Conservation (phyloP, 1,140 invertebrate species). For the Stegodyphus mimosarum region DNA sequence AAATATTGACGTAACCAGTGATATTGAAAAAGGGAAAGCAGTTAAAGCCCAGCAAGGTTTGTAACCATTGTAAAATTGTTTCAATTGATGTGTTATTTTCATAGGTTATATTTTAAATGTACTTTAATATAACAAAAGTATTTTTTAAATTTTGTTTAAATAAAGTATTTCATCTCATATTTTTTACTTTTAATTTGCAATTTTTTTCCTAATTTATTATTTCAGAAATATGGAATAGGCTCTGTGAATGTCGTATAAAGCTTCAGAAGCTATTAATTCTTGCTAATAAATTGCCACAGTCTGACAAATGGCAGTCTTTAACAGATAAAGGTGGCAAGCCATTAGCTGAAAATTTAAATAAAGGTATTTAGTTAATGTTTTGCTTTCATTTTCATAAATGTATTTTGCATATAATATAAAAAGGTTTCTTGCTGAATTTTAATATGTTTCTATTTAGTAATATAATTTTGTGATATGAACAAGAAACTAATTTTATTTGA, state of each 20-base stretch:
- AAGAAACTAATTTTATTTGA: too few relatives aligned
- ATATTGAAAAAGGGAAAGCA: constrained; percentile 81
- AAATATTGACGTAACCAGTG: constrained; percentile 71
- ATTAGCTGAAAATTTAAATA: constrained; percentile 71
- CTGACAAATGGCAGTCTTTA: constrained; percentile 71
- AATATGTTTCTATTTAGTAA: too few relatives aligned
- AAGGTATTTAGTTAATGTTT: constrained; percentile 64
- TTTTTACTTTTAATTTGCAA: constrained; percentile 5
- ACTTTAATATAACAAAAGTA: neutral
- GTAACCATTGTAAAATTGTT: constrained; percentile 1
- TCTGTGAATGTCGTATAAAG: constrained; percentile 85
- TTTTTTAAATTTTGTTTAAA: neutral
- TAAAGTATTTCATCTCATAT: neutral
- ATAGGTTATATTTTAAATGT: neutral
- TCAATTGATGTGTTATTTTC: neutral
- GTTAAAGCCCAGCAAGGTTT: constrained; percentile 77
- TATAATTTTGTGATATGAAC: too few relatives aligned
- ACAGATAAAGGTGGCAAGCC: constrained; percentile 68
- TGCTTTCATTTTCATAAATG: too few relatives aligned
- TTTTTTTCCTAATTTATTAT: neutral
- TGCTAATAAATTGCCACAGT: constrained; percentile 82
- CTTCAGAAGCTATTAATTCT: constrained; percentile 81
- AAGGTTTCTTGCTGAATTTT: too few relatives aligned
- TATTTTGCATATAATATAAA: too few relatives aligned
- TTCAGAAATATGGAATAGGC: constrained; percentile 79